A percentile compares a stretch with the other conserved stretches of the same genome.
Conservation (phyloP, 37 sponge, comb jelly and placozoan species). For the Agelas oroides region DNA sequence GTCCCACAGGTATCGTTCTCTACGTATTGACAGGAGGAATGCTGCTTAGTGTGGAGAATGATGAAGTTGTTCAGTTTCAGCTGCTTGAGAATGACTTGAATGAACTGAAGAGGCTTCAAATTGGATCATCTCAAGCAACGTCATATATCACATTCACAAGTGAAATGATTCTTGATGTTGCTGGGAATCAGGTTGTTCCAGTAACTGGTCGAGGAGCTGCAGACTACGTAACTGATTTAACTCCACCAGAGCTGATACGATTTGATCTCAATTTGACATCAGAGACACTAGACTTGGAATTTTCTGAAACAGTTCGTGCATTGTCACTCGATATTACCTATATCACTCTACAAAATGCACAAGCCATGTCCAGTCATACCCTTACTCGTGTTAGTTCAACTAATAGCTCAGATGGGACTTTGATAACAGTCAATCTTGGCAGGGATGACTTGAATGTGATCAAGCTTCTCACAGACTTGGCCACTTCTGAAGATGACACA, state of each 20-base stretch:
- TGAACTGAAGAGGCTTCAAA: conserved; percentile 82
- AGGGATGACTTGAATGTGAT: conserved; percentile 79
- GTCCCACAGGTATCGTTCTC: neutral
- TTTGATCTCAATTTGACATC: conserved; percentile 82
- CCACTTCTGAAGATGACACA: conserved; percentile 64
- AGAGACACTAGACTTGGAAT: conserved; percentile 69
- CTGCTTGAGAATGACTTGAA: conserved; percentile 73
- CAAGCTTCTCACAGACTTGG: conserved; percentile 67
- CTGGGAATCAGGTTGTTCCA: conserved; percentile 58
- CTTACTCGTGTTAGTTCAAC: conserved; percentile 42
- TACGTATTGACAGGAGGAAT: conserved; percentile 64
- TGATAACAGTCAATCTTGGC: conserved; percentile 56
- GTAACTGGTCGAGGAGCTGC: conserved; percentile 31
- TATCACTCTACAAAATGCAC: conserved; percentile 70
- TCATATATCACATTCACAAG: conserved; percentile 52
- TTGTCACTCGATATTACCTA: conserved; percentile 66
- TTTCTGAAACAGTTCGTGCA: conserved; percentile 81
- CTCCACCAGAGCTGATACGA: conserved; percentile 52
- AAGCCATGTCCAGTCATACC: conserved; percentile 30
- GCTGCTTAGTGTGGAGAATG: conserved; percentile 39
- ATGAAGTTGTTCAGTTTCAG: conserved; percentile 42
- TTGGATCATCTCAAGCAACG: conserved; percentile 39
- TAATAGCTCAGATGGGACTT: conserved; percentile 51
- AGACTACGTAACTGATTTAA: conserved; percentile 57
- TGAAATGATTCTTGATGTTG: conserved; percentile 38